A percentile compares a stretch with the other conserved stretches of the same genome.
Evolutionary conservation across 2,113 vertebrate genomes (phyloP).

Genomic region (Vireo altiloquus): DNA sequence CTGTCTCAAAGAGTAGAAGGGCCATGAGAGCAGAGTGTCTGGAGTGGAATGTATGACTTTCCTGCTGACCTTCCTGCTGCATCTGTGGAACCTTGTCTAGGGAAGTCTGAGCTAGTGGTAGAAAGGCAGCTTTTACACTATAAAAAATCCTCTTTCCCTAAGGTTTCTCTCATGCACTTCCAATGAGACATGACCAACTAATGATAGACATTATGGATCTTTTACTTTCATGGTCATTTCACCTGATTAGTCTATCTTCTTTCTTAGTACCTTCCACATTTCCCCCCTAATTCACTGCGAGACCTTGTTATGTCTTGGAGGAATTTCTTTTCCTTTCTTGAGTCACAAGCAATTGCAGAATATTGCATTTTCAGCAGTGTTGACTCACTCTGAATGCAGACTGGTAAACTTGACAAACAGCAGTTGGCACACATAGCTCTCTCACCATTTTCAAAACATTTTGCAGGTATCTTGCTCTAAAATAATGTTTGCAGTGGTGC

Average conservation of each 20-base stretch:
- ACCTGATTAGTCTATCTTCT: not conserved
- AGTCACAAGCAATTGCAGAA: not conserved
- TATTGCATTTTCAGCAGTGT: not conserved
- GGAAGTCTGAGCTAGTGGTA: not conserved
- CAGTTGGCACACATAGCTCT: not conserved
- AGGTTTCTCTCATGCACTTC: not conserved
- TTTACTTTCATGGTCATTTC: not conserved
- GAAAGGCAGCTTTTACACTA: not conserved
- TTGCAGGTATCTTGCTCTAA: not conserved
- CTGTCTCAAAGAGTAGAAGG: not conserved
- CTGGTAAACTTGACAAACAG: fast-evolving
- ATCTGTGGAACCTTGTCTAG: not conserved
- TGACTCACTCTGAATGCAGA: not conserved
- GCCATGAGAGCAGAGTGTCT: not conserved
- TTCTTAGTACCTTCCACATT: not conserved
- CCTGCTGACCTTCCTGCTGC: not conserved
- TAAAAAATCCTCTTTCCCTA: not conserved
- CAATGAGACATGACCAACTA: not conserved
- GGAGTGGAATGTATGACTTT: not conserved
- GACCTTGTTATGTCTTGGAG: not conserved
- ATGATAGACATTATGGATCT: not conserved
- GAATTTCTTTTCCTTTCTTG: not conserved
- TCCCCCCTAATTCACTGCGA: not conserved
- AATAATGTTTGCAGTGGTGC: not conserved
- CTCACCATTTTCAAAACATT: not conserved